A percentile compares a stretch with the other conserved stretches of the same genome.
phyloP scores from a whole-genome alignment of 2,888 invertebrate genomes.

The Meghimatium bilineatum region DNA sequence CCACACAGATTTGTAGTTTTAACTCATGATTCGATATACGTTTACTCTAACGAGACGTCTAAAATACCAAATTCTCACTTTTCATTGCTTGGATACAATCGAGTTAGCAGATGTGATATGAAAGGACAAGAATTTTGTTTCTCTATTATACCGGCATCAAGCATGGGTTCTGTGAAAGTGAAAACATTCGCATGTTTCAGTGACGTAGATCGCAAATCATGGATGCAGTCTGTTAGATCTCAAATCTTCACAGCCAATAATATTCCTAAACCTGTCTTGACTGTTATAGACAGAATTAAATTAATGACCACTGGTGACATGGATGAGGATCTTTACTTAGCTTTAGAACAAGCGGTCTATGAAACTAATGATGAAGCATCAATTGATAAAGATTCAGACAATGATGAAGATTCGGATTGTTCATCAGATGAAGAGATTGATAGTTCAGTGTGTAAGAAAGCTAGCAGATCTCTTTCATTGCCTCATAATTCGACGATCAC shows the following conservation, averaged over 20 bases:
- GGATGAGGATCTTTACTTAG: not conserved
- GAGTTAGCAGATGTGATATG: slow-evolving; percentile 3
- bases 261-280: not conserved
- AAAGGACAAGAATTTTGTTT: slow-evolving; percentile 34
- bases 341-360: slow-evolving; percentile 11
- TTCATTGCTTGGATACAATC: slow-evolving; percentile 25
- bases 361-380: not conserved
- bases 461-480: slow-evolving; percentile 8
- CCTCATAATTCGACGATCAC: not conserved
- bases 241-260: slow-evolving; percentile 29
- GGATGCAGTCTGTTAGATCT: slow-evolving; percentile 25
- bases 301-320: not conserved
- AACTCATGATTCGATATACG: not conserved
- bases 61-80: not conserved
- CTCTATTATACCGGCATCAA: slow-evolving; percentile 3
- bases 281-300: slow-evolving; percentile 11
- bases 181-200: slow-evolving; percentile 30
- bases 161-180: not conserved
- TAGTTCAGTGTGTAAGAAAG: not conserved
- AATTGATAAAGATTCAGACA: not conserved
- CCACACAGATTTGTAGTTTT: slow-evolving; percentile 28
- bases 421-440: not conserved
- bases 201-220: not conserved
- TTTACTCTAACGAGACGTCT: slow-evolving; percentile 14
- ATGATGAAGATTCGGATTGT: not conserved